phyloP scores from a whole-genome alignment of 2,797 vertebrate genomes.

The Pseudomugil gertrudae region DNA sequence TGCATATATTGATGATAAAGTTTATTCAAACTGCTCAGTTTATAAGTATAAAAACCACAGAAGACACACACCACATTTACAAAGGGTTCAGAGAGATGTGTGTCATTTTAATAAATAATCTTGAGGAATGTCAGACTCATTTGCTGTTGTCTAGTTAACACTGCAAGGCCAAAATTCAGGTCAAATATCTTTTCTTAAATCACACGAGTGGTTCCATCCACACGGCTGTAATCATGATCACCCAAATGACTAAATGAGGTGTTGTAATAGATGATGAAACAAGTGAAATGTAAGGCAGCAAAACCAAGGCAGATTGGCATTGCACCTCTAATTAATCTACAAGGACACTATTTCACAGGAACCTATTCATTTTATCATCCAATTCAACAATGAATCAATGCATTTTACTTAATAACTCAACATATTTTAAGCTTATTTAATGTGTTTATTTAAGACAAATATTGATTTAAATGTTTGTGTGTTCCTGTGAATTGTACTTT shows the following conservation, averaged over 20 bases:
- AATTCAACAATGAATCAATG: conserved; percentile 20
- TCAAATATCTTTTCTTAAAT: conserved; percentile 11
- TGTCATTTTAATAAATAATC: not conserved
- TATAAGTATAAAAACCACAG: not conserved
- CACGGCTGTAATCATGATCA: conserved; percentile 51
- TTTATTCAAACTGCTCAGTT: not conserved
- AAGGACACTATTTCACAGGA: conserved; percentile 29
- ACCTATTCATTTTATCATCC: conserved; percentile 10
- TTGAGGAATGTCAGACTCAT: too few relatives aligned
- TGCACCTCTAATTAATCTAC: conserved; percentile 29
- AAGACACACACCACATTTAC: not conserved
- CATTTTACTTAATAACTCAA: not conserved
- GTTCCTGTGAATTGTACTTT: conserved; percentile 3
- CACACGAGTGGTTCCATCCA: conserved; percentile 21
- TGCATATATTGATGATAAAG: too few relatives aligned
- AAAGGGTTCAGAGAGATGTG: not conserved
- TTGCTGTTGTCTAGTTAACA: too few relatives aligned
- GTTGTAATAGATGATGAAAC: conserved; percentile 75
- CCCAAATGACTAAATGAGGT: conserved; percentile 55
- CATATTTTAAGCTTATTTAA: not conserved
- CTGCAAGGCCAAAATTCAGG: conserved; percentile 21
- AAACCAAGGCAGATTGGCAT: conserved; percentile 15
- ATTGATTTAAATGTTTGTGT: not conserved
- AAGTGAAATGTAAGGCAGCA: conserved; percentile 54
- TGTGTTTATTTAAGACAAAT: not conserved